These are phyloP conservation scores for Arge pagana DNA, from an alignment of 2,888 invertebrate genomes.

Conservation along the genomic window DNA sequence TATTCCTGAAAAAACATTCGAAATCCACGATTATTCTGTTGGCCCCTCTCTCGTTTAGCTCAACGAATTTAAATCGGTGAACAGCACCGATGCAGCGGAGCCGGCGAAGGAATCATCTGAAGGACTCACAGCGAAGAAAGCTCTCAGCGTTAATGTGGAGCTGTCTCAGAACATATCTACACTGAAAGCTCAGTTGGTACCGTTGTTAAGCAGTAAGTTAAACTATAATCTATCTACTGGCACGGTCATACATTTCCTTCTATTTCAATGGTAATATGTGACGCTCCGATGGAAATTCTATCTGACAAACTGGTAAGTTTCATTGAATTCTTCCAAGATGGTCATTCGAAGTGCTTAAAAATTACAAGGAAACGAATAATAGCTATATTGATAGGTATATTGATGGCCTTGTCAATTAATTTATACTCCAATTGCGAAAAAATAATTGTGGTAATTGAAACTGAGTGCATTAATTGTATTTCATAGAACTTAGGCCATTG, in stretches of 20 bases:
- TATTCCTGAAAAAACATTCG: conserved; percentile 15
- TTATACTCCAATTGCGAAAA: too few relatives aligned
- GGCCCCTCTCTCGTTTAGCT: conserved; percentile 10
- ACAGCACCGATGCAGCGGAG: conserved; percentile 17
- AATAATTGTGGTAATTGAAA: too few relatives aligned
- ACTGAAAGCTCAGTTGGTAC: conserved; percentile 38
- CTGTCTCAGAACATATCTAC: conserved; percentile 36
- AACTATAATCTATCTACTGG: not conserved
- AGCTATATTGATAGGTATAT: too few relatives aligned
- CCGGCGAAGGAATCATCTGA: conserved; percentile 31
- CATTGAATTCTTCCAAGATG: too few relatives aligned
- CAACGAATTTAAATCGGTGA: conserved; percentile 21
- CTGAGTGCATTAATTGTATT: not conserved
- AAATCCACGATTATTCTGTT: too few relatives aligned
- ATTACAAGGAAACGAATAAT: too few relatives aligned
- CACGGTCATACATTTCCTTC: too few relatives aligned
- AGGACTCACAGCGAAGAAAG: conserved; percentile 40
- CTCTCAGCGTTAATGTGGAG: conserved; percentile 39
- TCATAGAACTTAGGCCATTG: conserved; percentile 64
- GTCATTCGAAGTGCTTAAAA: too few relatives aligned
- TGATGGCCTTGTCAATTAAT: too few relatives aligned
- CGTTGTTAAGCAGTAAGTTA: conserved; percentile 42
- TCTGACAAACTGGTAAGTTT: too few relatives aligned
- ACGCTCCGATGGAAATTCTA: too few relatives aligned
- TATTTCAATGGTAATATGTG: too few relatives aligned